Evolutionary conservation across 2,888 invertebrate genomes (phyloP).

Genomic region (Tetanocera ferruginea): DNA sequence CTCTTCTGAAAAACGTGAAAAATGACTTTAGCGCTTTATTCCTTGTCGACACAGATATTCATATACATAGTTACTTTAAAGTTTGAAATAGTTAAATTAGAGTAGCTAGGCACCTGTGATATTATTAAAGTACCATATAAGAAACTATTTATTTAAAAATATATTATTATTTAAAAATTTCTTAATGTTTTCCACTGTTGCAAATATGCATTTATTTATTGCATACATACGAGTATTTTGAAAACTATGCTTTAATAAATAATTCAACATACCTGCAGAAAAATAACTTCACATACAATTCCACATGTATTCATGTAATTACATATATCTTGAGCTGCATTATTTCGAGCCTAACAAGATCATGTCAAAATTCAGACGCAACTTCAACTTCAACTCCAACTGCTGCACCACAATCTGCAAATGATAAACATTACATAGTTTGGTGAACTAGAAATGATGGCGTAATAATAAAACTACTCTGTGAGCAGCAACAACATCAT

Average conservation of each 20-base stretch:
- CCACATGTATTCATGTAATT: not conserved
- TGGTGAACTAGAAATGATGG: not conserved
- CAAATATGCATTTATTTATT: not conserved
- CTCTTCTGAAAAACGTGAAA: too few relatives aligned
- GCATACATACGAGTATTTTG: not conserved
- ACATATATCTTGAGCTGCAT: slow-evolving; percentile 41
- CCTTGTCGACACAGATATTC: too few relatives aligned
- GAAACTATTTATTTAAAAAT: too few relatives aligned
- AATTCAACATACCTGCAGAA: not conserved
- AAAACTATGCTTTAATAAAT: not conserved
- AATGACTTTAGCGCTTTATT: too few relatives aligned
- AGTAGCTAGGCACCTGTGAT: too few relatives aligned
- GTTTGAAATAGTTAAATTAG: too few relatives aligned
- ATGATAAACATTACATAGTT: slow-evolving; percentile 16
- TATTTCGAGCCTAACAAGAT: slow-evolving; percentile 46
- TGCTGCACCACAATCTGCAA: not conserved
- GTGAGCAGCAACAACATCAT: slow-evolving; percentile 10
- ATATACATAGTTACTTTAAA: too few relatives aligned
- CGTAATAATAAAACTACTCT: slow-evolving; percentile 43
- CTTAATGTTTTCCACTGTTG: not conserved
- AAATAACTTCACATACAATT: not conserved
- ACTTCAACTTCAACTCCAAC: not conserved
- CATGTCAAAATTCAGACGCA: slow-evolving; percentile 16
- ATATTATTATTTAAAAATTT: too few relatives aligned
- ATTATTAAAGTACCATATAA: too few relatives aligned